Evolutionary conservation across 2,888 invertebrate genomes (phyloP), one percentile per base, ranked within the genome.

Genomic region (Crepidodera aurea): DNA sequence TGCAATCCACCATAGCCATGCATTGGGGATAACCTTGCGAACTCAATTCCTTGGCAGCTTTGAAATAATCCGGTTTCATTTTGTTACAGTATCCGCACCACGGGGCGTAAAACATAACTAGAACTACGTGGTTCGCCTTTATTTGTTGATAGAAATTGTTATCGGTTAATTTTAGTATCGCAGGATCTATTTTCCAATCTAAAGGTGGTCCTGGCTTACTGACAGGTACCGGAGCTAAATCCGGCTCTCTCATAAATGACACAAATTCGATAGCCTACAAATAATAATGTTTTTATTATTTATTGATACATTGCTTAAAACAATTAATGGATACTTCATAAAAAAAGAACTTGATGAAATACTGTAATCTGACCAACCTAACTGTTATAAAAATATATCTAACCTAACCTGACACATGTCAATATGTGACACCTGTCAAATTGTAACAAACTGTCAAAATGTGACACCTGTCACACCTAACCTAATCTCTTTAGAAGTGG

Each of bases 31-130:
- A 73, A 0, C 82, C 81, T 8, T 83, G 83, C 0, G 73, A 71
- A 46, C 82, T 82, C 8, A 88, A 63, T 2, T 81, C 75, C 0
- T 83, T 82, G 0, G 89, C 87, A 0, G 87, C 82, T 27, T 81
- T 79, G 60, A 86, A 86, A 78, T 86, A 90, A 5, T 86, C 86
- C 2, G 90, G 88, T 75, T 91, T 91, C 77, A 87, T 85, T 12
- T 84, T 80, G 53, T 87, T 85, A 73, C 92, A 92, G 72, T 90
- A 89, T 0, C 86, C 86, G 75, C 92, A 92, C 90, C 90, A 92
- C 10, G 89, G 87, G 8, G 91, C 91, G 76, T 89, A 90, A 75
- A 91, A 92, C 90, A 92, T 90, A 63, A 92, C 87, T 54, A 92
- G 83, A 1, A 87, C 85, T 12, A 89, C 87, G 40, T 83, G 83